Conservation (phyloP, 2,888 invertebrate species). For the Dastarcus helophoroides region DNA sequence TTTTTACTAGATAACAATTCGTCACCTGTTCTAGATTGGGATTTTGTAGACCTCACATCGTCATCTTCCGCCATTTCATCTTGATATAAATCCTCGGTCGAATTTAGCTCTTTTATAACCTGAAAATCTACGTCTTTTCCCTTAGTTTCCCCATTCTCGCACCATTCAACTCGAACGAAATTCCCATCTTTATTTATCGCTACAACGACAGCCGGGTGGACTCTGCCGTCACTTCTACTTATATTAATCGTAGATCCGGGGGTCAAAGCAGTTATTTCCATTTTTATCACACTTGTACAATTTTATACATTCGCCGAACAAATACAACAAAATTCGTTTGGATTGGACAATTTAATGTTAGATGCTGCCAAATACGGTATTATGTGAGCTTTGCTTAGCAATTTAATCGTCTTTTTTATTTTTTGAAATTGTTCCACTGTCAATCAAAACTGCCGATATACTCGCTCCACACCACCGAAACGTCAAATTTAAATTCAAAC, state of each 20-base stretch:
- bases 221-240: slow-evolving; percentile 78
- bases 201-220: slow-evolving; percentile 91
- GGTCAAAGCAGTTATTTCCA: slow-evolving; percentile 11
- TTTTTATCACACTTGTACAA: neutral
- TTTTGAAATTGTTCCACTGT: too few relatives aligned
- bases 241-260: slow-evolving; percentile 68
- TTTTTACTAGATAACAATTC: slow-evolving; percentile 81
- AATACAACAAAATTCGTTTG: too few relatives aligned
- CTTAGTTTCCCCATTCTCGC: slow-evolving; percentile 96
- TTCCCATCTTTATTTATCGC: slow-evolving; percentile 76
- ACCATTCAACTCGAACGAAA: slow-evolving; percentile 98
- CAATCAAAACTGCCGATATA: too few relatives aligned
- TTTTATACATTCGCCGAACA: too few relatives aligned
- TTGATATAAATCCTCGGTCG: slow-evolving; percentile 33
- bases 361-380: too few relatives aligned
- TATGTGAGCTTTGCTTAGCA: too few relatives aligned
- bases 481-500: too few relatives aligned
- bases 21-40: slow-evolving; percentile 52
- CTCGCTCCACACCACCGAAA: too few relatives aligned
- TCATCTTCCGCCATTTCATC: neutral
- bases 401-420: too few relatives aligned
- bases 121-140: slow-evolving; percentile 97
- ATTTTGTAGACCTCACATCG: neutral
- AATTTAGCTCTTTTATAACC: slow-evolving; percentile 76
- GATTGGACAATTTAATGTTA: too few relatives aligned